These are phyloP conservation scores for Pristiophorus japonicus DNA, from an alignment of 2,113 vertebrate species.

Conservation along the genomic window DNA sequence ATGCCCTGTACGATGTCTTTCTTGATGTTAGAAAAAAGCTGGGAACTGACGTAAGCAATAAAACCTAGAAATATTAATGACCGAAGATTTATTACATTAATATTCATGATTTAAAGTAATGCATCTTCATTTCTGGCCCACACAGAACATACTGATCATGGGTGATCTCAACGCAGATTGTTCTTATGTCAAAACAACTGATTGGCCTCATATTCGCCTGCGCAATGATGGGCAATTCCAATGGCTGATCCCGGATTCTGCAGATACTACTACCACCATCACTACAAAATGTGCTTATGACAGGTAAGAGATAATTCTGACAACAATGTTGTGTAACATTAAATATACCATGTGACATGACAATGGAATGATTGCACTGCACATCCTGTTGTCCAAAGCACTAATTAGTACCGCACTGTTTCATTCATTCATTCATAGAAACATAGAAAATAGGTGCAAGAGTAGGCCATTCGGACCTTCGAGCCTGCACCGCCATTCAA, in stretches of 20 bases:
- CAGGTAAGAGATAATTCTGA: conserved; percentile 53
- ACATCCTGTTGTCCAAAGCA: neutral
- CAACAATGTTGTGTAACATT: neutral
- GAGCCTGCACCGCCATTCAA: too few relatives aligned
- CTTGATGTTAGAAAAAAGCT: conserved; percentile 61
- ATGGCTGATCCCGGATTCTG: conserved; percentile 70
- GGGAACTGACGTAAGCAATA: conserved; percentile 63
- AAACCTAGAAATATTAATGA: neutral
- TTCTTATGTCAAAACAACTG: conserved; percentile 55
- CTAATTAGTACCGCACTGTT: neutral
- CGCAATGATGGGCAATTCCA: conserved; percentile 69
- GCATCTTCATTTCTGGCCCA: neutral
- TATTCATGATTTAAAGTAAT: neutral
- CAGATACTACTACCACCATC: conserved; percentile 71
- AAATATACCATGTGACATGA: neutral
- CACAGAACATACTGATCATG: conserved; percentile 77
- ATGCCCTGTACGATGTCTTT: conserved; percentile 73
- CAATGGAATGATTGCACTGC: neutral
- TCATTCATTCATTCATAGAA: neutral
- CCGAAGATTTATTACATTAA: neutral
- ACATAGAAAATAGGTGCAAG: too few relatives aligned
- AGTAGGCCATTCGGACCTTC: too few relatives aligned
- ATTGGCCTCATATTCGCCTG: conserved; percentile 71
- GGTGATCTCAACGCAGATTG: conserved; percentile 86
- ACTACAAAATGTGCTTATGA: conserved; percentile 75